Base-by-base conservation (phyloP, 2,888 invertebrate species). In the Ceramica pisi region DNA sequence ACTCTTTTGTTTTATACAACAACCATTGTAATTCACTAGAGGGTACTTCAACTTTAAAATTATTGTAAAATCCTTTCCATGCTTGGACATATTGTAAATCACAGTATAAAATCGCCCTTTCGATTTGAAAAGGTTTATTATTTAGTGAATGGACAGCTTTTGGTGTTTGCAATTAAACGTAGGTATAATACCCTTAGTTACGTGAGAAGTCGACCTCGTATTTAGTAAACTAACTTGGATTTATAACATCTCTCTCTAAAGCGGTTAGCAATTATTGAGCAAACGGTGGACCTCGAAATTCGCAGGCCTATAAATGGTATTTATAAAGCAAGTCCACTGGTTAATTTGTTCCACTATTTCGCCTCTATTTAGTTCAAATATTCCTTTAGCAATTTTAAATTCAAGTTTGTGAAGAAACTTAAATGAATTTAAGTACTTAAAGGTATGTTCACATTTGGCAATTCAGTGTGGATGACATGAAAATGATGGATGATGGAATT, bases 1-100 rank as follows among this genome's bases (percentile, higher is more conserved):
- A 90, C 91, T 92, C 92, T 93, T 92, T 94, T 94, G 92, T 94
- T 94, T 92, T 81, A 88, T 84, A 86, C 84, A 87, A 85, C 82
- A 80, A 86, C 87, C 86, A 88, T 91, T 92, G 91, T 91, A 82
- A 80, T 82, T 67, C 69, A 72, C 75, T 67, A 71, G 62, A 85
- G 82, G 51, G 80, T 64, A 48, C 83, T 87, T 77, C 53, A 67
- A 66, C 78, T 85, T 86, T 74, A 69, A 85, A 83, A 78, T 78
- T 50, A 78, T 77, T 86, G 78, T 80, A 75, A 82, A 88, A 86
- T 63, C 82, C 67, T 82, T 78, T 71, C 74, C 53, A 76, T 62
- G 71, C 73, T 81, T 82, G 78, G 81, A 86, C 87, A 90, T 80
- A 84, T 81, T 86, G 82, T 85, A 70, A 75, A 71, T 50, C 68